These are phyloP conservation scores for Sylvilagus floridanus DNA, from an alignment of 2,797 vertebrate genomes.

Conservation along the genomic window DNA sequence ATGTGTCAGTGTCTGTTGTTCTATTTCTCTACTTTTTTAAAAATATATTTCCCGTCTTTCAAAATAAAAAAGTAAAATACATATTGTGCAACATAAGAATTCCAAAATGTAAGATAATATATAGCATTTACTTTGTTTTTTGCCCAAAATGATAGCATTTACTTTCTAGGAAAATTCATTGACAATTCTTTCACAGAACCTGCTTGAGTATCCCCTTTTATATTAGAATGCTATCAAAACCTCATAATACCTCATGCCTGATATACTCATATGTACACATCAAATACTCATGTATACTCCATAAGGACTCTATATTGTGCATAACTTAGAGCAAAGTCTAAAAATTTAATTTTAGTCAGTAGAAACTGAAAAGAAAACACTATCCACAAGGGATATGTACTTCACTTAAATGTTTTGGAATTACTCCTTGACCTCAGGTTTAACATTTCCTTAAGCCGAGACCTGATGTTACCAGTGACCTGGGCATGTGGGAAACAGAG, in stretches of 20 bases:
- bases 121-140: no score
- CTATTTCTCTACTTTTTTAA: not conserved
- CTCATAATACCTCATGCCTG: conserved; percentile 5
- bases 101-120: conserved; percentile 15
- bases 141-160: not conserved
- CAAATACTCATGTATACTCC: not conserved
- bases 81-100: not conserved
- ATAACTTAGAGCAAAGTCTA: conserved; percentile 19
- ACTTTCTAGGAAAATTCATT: conserved; percentile 37
- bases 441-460: conserved; percentile 33
- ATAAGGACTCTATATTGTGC: not conserved
- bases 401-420: conserved; percentile 68
- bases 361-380: conserved; percentile 45
- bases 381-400: not conserved
- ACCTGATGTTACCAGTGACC: not conserved
- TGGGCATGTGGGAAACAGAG: conserved; percentile 41
- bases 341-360: conserved; percentile 11
- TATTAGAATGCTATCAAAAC: conserved; percentile 2
- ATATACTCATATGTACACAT: not conserved
- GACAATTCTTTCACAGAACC: conserved; percentile 59
- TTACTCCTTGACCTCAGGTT: conserved; percentile 47
- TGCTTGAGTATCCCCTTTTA: conserved; percentile 47
- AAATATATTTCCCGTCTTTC: not conserved
- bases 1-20: not conserved
- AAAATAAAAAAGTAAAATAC: conserved; percentile 32